A percentile compares a stretch with the other conserved stretches of the same genome.
Conservation (phyloP, 2,888 invertebrate species). For the Pecten maximus region DNA sequence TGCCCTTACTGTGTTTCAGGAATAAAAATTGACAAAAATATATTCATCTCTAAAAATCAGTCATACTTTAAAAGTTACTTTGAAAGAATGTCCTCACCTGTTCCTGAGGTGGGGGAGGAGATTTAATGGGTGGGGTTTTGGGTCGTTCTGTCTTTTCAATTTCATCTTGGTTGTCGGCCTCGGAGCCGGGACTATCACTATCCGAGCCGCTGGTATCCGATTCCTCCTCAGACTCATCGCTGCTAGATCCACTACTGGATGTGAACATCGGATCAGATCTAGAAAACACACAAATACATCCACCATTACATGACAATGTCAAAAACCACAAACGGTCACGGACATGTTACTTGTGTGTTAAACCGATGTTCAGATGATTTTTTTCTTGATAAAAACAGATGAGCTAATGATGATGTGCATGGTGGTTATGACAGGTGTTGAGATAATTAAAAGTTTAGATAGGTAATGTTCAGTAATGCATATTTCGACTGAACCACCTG, state of each 20-base stretch:
- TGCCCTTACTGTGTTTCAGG: not conserved
- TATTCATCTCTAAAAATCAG: no score
- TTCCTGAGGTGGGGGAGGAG: slow-evolving; percentile 44
- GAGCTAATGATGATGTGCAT: no score
- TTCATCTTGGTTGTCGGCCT: slow-evolving; percentile 40
- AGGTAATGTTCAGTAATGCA: no score
- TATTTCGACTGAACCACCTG: no score
- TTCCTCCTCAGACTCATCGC: slow-evolving; percentile 44
- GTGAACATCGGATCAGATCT: slow-evolving; percentile 32
- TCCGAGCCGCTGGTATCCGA: slow-evolving; percentile 46
- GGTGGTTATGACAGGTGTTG: no score
- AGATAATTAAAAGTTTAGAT: no score
- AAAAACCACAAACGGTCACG: no score
- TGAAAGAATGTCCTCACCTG: slow-evolving; percentile 20
- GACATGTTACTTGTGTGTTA: no score
- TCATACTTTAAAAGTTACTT: not conserved
- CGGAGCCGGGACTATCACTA: slow-evolving; percentile 44
- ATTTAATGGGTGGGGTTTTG: slow-evolving; percentile 41
- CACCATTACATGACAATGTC: not conserved
- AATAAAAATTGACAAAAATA: not conserved
- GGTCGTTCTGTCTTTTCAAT: slow-evolving; percentile 40
- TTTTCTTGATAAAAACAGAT: no score
- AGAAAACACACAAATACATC: not conserved
- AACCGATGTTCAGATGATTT: no score
- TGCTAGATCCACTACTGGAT: slow-evolving; percentile 22